phyloP scores from a whole-genome alignment of 2,888 invertebrate species.

The Ashinkailepas kermadecensis region DNA sequence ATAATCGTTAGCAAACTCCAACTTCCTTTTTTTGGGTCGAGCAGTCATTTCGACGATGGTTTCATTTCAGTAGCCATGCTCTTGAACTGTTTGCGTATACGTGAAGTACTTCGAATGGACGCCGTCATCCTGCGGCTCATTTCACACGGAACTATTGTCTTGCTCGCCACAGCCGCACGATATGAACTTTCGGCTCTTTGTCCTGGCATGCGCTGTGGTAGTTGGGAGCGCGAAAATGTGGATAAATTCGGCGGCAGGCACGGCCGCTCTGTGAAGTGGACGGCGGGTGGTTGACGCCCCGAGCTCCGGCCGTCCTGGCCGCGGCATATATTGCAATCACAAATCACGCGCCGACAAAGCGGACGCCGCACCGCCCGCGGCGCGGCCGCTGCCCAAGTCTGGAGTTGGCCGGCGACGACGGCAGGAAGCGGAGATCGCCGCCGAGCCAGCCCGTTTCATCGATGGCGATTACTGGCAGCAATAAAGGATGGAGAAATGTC shows the following conservation, averaged over 20 bases:
- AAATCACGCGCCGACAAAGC: slow-evolving; percentile 15
- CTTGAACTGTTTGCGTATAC: too few relatives aligned
- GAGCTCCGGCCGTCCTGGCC: not conserved
- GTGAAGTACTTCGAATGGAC: too few relatives aligned
- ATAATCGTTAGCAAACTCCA: too few relatives aligned
- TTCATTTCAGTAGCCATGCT: too few relatives aligned
- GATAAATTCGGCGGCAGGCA: not conserved
- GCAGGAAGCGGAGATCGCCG: slow-evolving; percentile 17
- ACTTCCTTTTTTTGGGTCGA: too few relatives aligned
- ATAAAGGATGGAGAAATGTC: slow-evolving; percentile 8
- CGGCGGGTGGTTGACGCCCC: not conserved
- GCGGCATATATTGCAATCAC: slow-evolving; percentile 11
- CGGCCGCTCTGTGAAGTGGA: not conserved
- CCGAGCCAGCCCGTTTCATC: not conserved
- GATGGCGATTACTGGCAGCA: slow-evolving; percentile 19
- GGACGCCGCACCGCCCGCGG: not conserved
- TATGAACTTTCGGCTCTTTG: not conserved
- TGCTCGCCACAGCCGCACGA: not conserved
- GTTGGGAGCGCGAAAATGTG: not conserved
- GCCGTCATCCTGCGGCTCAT: too few relatives aligned
- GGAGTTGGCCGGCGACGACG: not conserved
- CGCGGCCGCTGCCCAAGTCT: not conserved
- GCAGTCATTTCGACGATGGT: too few relatives aligned
- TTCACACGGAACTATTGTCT: too few relatives aligned
- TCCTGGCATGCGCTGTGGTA: not conserved